Evolutionary conservation across 2,797 vertebrate species (phyloP), one percentile per base, ranked within the genome.

Genomic region (Aplochiton taeniatus): DNA sequence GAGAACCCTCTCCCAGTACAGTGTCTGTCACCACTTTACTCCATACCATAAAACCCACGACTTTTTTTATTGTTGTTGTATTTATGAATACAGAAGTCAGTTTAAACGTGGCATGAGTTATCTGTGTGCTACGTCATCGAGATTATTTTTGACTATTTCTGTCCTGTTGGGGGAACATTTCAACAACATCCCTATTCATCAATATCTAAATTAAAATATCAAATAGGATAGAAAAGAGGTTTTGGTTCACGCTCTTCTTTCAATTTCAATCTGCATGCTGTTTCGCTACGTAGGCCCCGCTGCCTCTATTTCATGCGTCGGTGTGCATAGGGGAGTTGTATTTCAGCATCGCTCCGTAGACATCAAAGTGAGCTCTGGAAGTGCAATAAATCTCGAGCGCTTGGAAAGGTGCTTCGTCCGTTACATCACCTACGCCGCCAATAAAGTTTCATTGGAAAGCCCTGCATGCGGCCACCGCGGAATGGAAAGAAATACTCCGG

Each of bases 381-480:
- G 73, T 48, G 81, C 83, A 63, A 80, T 91, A 88, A 90, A 91
- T 91, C 82, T 83, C 65, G 44, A 77, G 70, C 66, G 13, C 87
- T 88, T 85, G 80, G 84, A 88, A n/a, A 65, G 63, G 77, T 80
- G 78, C 85, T 83, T 87, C 77, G 81, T 85, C 79, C 74, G 81
- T 92, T 90, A 91, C 88, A 87, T 91, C 89, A 90, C 84, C 84
- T 85, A 75, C 64, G 31, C 80, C 75, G 73, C 83, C 82, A 85
- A 85, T 90, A 88, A 90, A 86, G 81, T 83, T 87, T 82, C 79
- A 83, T 87, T 87, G 74, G 79, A 85, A 83, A 76, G 68, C 51
- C 10, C 77, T 41, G 69, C 75, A 66, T 65, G 82, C 68, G 65
- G 54, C 58, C 77, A 63, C 75, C 70, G 67, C 31, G 58, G 63